Evolutionary conservation across 1,140 invertebrate genomes (phyloP).

Genomic region (Teleogryllus occipitalis): DNA sequence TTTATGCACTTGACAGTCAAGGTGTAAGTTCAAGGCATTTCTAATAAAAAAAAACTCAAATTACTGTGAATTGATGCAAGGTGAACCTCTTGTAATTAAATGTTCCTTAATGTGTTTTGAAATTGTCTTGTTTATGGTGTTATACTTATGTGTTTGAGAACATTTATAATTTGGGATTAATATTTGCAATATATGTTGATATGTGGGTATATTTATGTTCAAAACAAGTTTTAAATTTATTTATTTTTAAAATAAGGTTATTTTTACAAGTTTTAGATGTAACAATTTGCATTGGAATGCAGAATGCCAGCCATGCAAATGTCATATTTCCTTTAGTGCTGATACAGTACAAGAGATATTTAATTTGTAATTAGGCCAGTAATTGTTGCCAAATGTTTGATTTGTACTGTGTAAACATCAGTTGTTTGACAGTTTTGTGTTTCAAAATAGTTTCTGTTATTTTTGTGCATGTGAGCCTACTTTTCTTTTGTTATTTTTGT

Average conservation of each 20-base stretch:
- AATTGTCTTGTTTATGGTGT: neutral
- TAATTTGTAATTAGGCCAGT: neutral
- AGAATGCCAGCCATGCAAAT: neutral
- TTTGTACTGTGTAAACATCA: neutral
- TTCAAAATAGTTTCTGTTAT: neutral
- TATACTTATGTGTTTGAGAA: neutral
- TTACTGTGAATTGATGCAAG: neutral
- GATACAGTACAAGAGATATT: neutral
- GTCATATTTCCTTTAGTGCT: neutral
- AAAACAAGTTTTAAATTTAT: neutral
- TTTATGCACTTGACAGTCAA: conserved; percentile 11
- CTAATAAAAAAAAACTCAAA: neutral
- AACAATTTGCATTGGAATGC: neutral
- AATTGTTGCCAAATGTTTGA: neutral
- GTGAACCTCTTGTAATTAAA: neutral
- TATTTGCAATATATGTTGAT: neutral
- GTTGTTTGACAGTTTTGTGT: neutral
- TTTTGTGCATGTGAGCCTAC: neutral
- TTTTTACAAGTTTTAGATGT: neutral
- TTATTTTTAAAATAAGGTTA: neutral
- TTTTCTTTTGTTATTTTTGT: too few relatives aligned
- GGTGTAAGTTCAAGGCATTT: neutral
- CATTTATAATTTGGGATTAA: neutral
- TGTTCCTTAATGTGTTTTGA: neutral
- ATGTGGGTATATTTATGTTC: neutral